Conservation (phyloP, 2,797 vertebrate species). For the Microctenopoma stevenorrisi region DNA sequence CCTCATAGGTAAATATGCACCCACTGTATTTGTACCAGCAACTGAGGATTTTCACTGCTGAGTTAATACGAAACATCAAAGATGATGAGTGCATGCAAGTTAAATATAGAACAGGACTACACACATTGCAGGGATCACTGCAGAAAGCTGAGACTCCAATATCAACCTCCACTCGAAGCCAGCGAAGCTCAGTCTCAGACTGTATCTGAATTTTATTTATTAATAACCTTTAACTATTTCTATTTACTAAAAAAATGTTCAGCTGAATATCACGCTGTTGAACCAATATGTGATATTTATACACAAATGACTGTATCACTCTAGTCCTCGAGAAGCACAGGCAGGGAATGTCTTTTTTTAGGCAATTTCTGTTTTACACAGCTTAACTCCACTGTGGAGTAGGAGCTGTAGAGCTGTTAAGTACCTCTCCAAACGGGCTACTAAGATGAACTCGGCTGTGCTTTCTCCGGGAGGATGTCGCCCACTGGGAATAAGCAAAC, state of each 20-base stretch:
- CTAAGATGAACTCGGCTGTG: constrained; percentile 34
- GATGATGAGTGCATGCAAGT: not conserved
- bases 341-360: constrained; percentile 40
- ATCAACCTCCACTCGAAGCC: constrained; percentile 11
- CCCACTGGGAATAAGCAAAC: constrained; percentile 26
- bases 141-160: not conserved
- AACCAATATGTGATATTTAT: constrained; percentile 16
- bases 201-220: not conserved
- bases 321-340: constrained; percentile 23
- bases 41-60: not conserved
- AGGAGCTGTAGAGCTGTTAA: constrained; percentile 44
- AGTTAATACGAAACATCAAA: not conserved
- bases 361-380: constrained; percentile 40
- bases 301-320: constrained; percentile 22
- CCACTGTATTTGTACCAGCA: not conserved
- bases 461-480: constrained; percentile 37
- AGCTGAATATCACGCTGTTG: not conserved
- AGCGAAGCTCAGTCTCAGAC: not conserved
- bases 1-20: not conserved
- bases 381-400: constrained; percentile 44
- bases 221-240: constrained; percentile 1
- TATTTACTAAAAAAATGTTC: not conserved
- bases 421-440: constrained; percentile 52
- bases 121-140: not conserved
- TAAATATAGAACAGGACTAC: constrained; percentile 10